Conservation (phyloP, 1,140 invertebrate genomes). For the Agrypnia vestita region DNA sequence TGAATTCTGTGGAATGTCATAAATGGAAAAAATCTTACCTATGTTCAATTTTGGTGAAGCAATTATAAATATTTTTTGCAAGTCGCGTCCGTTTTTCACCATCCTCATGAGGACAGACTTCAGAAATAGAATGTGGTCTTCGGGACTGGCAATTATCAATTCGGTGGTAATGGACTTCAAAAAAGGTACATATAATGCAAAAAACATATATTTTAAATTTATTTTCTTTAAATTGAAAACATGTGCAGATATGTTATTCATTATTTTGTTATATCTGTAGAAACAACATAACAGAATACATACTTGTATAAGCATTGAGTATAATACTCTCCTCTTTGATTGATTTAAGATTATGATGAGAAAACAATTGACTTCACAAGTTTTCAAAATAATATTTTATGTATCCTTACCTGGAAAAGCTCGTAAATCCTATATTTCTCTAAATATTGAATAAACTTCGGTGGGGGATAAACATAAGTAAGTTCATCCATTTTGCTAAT, state of each 20-base stretch:
- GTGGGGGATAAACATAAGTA: constrained; percentile 20
- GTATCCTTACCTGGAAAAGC: neutral
- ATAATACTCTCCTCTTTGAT: neutral
- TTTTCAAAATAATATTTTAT: neutral
- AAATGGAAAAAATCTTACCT: neutral
- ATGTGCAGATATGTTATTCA: too few relatives aligned
- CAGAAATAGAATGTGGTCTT: constrained; percentile 12
- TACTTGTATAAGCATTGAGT: neutral
- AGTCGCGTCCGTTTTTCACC: constrained; percentile 18
- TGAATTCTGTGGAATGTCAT: too few relatives aligned
- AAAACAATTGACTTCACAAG: neutral
- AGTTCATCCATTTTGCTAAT: constrained; percentile 3
- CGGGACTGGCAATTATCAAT: constrained; percentile 23
- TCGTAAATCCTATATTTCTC: constrained; percentile 30
- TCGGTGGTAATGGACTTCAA: constrained; percentile 10
- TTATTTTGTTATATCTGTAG: neutral
- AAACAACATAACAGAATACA: neutral
- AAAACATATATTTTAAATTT: neutral
- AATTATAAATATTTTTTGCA: constrained; percentile 28
- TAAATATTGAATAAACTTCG: constrained; percentile 16
- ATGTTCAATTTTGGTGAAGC: neutral
- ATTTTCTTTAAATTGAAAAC: neutral
- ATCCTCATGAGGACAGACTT: constrained; percentile 25
- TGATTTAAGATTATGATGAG: neutral
- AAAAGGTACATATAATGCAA: neutral